Evolutionary conservation across 2,888 invertebrate genomes (phyloP).

Genomic region (Hypselothyrea guttata): DNA sequence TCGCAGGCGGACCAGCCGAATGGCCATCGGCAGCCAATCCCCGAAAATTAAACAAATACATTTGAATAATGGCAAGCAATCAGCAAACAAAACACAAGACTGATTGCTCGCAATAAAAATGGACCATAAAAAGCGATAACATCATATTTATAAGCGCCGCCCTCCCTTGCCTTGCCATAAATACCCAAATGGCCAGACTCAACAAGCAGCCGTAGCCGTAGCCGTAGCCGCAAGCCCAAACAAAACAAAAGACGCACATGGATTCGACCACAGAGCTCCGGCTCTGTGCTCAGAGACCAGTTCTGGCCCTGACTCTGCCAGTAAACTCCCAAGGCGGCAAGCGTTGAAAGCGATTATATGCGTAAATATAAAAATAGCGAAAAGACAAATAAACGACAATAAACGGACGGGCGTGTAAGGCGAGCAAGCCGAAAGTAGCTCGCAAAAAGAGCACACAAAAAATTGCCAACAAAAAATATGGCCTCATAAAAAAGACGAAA

Average conservation of each 20-base stretch:
- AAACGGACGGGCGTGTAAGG: constrained; percentile 55
- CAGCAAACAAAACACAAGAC: constrained; percentile 75
- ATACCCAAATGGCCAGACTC: constrained; percentile 29
- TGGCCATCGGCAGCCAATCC: constrained; percentile 42
- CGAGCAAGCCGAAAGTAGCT: constrained; percentile 38
- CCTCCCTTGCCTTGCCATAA: constrained; percentile 2
- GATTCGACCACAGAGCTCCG: constrained; percentile 9
- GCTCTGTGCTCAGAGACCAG: too few species aligned
- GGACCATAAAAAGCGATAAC: constrained; percentile 80
- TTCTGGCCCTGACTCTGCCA: background rate
- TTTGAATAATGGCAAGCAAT: constrained; percentile 75
- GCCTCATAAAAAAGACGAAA: constrained; percentile 59
- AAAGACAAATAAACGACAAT: constrained; percentile 77
- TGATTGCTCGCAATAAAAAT: constrained; percentile 79
- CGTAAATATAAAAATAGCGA: constrained; percentile 76
- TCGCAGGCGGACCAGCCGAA: constrained; percentile 1
- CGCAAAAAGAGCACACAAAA: constrained; percentile 18
- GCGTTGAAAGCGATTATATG: constrained; percentile 78
- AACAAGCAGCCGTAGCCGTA: constrained; percentile 48
- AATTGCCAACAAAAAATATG: constrained; percentile 58
- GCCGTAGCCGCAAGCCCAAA: constrained; percentile 36
- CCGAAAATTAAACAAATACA: constrained; percentile 75
- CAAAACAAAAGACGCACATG: constrained; percentile 43
- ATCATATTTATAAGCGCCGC: constrained; percentile 77
- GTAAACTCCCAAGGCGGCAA: constrained; percentile 48